A percentile compares a stretch with the other conserved stretches of the same genome.
Evolutionary conservation across 2,113 vertebrate genomes (phyloP).

Genomic region (Burhinus oedicnemus): DNA sequence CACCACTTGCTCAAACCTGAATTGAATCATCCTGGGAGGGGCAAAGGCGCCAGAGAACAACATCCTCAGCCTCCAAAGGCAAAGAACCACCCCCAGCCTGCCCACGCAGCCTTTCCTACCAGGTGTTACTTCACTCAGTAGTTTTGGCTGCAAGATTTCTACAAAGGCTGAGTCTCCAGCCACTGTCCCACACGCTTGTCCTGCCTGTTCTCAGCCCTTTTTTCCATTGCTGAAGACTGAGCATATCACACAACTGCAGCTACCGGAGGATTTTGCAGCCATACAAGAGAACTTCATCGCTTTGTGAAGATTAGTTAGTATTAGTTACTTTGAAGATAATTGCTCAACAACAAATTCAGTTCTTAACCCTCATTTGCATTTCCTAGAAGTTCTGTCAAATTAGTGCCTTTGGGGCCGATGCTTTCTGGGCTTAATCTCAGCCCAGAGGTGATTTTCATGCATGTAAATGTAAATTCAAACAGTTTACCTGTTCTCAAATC

Average conservation of each 20-base stretch:
- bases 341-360: constrained; percentile 37
- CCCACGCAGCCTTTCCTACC: background rate
- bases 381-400: constrained; percentile 57
- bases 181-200: background rate
- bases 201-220: background rate
- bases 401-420: background rate
- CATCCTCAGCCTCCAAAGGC: background rate
- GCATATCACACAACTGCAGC: background rate
- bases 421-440: constrained; percentile 29
- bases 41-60: background rate
- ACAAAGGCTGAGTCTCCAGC: background rate
- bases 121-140: background rate
- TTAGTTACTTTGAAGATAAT: constrained; percentile 55
- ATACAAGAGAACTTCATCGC: background rate
- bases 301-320: constrained; percentile 1
- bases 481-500: constrained; percentile 9
- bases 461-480: constrained; percentile 15
- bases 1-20: constrained; percentile 15
- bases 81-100: background rate
- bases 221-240: background rate
- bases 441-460: background rate
- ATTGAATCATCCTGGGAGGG: background rate
- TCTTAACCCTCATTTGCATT: constrained; percentile 45
- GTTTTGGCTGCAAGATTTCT: background rate
- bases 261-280: background rate